Evolutionary conservation across 1,140 invertebrate species (phyloP).

Genomic region (Drosophila nasuta): DNA sequence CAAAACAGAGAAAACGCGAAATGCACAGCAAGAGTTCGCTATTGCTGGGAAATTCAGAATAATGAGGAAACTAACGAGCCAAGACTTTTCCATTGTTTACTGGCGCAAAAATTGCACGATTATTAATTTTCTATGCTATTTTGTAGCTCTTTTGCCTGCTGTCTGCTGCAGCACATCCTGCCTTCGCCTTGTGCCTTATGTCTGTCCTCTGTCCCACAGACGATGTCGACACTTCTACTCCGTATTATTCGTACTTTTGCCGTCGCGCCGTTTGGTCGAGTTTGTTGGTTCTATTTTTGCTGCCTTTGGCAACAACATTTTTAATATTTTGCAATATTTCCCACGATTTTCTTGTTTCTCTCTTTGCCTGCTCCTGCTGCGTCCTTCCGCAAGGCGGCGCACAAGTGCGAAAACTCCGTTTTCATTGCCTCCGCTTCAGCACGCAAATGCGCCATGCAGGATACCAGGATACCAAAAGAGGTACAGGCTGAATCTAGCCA

Average conservation of each 20-base stretch:
- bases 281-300: constrained; percentile 31
- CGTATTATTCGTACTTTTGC: constrained; percentile 35
- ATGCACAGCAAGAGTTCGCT: constrained; percentile 25
- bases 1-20: constrained; percentile 48
- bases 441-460: constrained; percentile 16
- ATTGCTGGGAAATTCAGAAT: constrained; percentile 74
- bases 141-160: constrained; percentile 61
- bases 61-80: constrained; percentile 83
- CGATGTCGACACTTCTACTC: constrained; percentile 44
- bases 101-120: constrained; percentile 81
- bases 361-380: constrained; percentile 18
- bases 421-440: constrained; percentile 6
- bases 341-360: constrained; percentile 58
- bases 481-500: constrained; percentile 5
- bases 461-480: constrained; percentile 17
- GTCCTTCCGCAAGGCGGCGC: constrained; percentile 17
- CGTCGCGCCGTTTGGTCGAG: constrained; percentile 30
- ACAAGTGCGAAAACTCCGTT: constrained; percentile 21
- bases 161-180: constrained; percentile 30
- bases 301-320: constrained; percentile 59
- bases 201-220: constrained; percentile 27
- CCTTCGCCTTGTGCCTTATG: constrained; percentile 4
- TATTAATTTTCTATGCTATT: constrained; percentile 84
- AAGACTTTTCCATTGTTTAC: constrained; percentile 83
- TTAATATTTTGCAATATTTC: constrained; percentile 75